phyloP scores from a whole-genome alignment of 1,140 invertebrate species.

The Aphelinus atriplicis region DNA sequence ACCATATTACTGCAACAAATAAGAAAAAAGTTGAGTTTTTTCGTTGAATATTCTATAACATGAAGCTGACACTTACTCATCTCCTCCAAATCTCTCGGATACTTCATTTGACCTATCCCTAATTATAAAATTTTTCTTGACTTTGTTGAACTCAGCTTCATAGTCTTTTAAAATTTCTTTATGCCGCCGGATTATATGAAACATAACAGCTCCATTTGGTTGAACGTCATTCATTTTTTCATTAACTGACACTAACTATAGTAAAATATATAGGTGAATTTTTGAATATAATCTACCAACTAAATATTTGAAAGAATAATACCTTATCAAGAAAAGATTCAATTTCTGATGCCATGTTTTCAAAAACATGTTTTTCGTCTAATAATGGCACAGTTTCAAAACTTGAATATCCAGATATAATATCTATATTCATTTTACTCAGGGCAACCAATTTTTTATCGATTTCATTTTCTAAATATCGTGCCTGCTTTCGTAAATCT shows the following conservation, averaged over 20 bases:
- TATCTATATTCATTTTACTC: constrained; percentile 89
- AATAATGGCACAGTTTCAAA: constrained; percentile 84
- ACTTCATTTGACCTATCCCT: constrained; percentile 89
- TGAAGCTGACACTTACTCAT: constrained; percentile 68
- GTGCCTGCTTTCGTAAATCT: constrained; percentile 93
- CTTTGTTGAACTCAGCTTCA: constrained; percentile 92
- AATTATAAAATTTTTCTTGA: constrained; percentile 85
- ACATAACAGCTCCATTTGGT: constrained; percentile 79
- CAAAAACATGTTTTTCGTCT: constrained; percentile 89
- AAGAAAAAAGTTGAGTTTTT: not conserved
- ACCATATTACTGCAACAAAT: constrained; percentile 67
- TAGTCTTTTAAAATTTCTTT: constrained; percentile 93
- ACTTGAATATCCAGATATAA: constrained; percentile 63
- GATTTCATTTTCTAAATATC: constrained; percentile 95
- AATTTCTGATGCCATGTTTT: constrained; percentile 91
- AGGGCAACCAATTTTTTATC: constrained; percentile 95
- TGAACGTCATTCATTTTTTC: constrained; percentile 88
- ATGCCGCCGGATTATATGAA: constrained; percentile 94
- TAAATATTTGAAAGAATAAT: constrained; percentile 40
- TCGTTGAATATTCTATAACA: constrained; percentile 7
- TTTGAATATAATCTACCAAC: too few species aligned
- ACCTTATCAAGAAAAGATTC: constrained; percentile 88
- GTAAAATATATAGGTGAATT: not conserved
- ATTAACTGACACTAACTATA: constrained; percentile 84
- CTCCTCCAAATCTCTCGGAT: constrained; percentile 76